These are phyloP conservation scores for Globia sparganii DNA, from an alignment of 2,888 invertebrate species.

Conservation along the genomic window DNA sequence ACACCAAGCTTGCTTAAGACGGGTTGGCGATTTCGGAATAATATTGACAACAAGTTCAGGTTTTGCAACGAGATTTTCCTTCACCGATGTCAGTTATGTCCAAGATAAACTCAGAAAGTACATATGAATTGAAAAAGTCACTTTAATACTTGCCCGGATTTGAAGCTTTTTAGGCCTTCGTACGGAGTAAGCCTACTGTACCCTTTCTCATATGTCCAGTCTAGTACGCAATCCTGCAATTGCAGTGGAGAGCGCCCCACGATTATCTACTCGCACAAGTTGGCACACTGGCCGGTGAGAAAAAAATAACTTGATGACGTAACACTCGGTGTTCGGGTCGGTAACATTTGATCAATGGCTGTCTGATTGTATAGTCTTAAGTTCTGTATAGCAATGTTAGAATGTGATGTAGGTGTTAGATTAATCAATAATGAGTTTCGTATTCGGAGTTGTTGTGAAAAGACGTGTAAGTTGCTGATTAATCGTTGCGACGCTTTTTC, in stretches of 20 bases:
- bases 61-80: not conserved
- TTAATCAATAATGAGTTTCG: conserved; percentile 23
- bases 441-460: conserved; percentile 14
- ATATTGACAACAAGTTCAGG: not conserved
- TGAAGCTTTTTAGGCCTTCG: not conserved
- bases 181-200: conserved; percentile 25
- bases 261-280: conserved; percentile 66
- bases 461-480: not conserved
- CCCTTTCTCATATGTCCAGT: not conserved
- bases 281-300: conserved; percentile 66
- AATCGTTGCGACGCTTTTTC: not conserved
- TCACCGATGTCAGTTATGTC: not conserved
- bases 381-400: conserved; percentile 5
- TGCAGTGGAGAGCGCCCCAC: conserved; percentile 57
- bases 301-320: conserved; percentile 65
- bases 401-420: conserved; percentile 16
- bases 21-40: too few species aligned
- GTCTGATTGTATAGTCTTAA: conserved; percentile 34
- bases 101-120: not conserved
- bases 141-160: not conserved
- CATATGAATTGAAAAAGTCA: not conserved
- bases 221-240: conserved; percentile 62
- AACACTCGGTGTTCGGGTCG: conserved; percentile 53
- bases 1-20: not conserved
- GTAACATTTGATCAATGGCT: conserved; percentile 68